Conservation (phyloP, 2,888 invertebrate species). For the Epirrita christyi region DNA sequence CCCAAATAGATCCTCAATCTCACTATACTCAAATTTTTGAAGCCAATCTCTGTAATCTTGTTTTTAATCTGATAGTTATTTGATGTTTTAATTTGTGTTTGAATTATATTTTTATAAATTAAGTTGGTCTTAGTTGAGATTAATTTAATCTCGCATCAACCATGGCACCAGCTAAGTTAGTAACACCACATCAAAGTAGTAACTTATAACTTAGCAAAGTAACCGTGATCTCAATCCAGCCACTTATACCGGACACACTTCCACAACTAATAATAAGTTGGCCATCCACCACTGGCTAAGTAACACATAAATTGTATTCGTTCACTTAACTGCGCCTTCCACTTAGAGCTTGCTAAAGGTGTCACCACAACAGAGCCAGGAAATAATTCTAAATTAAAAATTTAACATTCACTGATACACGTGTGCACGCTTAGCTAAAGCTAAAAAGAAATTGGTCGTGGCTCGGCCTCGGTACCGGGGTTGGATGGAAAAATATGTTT, state of each 20-base stretch:
- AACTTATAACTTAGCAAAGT: conserved; percentile 16
- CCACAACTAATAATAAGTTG: conserved; percentile 36
- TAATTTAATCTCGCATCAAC: conserved; percentile 3
- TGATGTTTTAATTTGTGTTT: too few species aligned
- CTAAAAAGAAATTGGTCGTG: background rate
- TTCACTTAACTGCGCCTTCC: conserved; percentile 37
- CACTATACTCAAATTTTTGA: too few species aligned
- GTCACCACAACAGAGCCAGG: conserved; percentile 8
- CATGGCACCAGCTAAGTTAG: conserved; percentile 10
- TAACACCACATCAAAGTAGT: conserved; percentile 20
- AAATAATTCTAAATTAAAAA: conserved; percentile 1
- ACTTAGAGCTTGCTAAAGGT: conserved; percentile 32
- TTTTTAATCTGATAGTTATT: too few species aligned
- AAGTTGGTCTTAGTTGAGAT: too few species aligned
- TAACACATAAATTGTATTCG: conserved; percentile 43
- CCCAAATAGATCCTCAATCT: too few species aligned
- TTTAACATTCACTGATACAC: background rate
- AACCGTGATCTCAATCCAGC: conserved; percentile 31
- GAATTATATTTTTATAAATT: too few species aligned
- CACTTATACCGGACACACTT: conserved; percentile 35
- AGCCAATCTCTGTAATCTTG: too few species aligned
- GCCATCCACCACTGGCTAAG: conserved; percentile 37
- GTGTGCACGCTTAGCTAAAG: conserved; percentile 2
- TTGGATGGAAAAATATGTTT: too few species aligned
- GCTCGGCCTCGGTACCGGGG: too few species aligned